Percentiles rank a stretch among this genome's conserved stretches.
phyloP scores from a whole-genome alignment of 2,888 invertebrate genomes.

The Lapara coniferarum region DNA sequence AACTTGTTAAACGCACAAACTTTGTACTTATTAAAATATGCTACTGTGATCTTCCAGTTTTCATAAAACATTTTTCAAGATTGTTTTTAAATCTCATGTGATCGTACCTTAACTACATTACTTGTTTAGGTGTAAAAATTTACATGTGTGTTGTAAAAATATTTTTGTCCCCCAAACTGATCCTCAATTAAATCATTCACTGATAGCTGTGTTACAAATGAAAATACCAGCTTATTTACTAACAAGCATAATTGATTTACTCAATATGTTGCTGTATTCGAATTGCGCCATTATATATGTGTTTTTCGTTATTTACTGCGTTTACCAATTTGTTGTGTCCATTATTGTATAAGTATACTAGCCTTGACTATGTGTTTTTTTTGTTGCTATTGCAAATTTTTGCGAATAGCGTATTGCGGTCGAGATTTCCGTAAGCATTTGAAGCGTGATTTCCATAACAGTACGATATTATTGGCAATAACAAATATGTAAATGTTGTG shows the following conservation, averaged over 20 bases:
- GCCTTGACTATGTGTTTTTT: slow-evolving; percentile 11
- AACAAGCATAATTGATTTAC: not conserved
- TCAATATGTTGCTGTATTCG: not conserved
- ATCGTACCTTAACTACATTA: no score
- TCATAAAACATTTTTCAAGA: no score
- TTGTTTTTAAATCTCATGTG: no score
- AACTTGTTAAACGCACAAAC: no score
- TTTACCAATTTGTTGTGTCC: not conserved
- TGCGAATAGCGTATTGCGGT: not conserved
- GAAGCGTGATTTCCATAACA: not conserved
- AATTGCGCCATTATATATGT: not conserved
- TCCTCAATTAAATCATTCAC: no score
- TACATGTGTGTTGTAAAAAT: not conserved
- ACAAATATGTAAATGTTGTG: slow-evolving; percentile 8
- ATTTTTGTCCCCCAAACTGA: not conserved
- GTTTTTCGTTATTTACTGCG: slow-evolving; percentile 2
- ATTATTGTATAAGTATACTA: slow-evolving; percentile 1
- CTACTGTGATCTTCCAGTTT: no score
- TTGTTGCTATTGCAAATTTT: not conserved
- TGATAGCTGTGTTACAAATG: no score
- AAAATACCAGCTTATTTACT: no score
- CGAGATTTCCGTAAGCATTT: not conserved
- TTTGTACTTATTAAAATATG: no score
- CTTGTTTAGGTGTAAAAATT: no score
- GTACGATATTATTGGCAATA: not conserved